Evolutionary conservation across 2,888 invertebrate species (phyloP).

Genomic region (Gastrophysa polygoni): DNA sequence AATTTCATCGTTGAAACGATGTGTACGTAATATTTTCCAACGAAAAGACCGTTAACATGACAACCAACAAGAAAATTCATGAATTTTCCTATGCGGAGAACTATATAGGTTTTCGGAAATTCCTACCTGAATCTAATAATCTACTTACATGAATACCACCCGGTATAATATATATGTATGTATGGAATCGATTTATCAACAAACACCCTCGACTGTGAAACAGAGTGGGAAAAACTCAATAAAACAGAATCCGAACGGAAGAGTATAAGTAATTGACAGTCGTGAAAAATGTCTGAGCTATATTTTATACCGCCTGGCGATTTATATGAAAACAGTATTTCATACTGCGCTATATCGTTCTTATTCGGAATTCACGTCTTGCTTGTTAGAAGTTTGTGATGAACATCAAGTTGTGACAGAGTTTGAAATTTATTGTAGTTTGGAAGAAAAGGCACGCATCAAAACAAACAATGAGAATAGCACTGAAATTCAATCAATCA

Average conservation of each 20-base stretch:
- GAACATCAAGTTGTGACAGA: constrained; percentile 20
- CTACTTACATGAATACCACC: no score
- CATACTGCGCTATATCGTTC: constrained; percentile 28
- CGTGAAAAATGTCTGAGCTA: constrained; percentile 47
- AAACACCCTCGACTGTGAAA: neutral
- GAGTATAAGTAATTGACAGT: constrained; percentile 47
- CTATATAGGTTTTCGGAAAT: no score
- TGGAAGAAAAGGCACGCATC: neutral
- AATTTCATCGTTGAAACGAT: no score
- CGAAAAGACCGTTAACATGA: no score
- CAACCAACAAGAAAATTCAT: no score
- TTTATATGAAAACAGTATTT: constrained; percentile 37
- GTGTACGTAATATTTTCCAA: no score
- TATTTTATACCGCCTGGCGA: constrained; percentile 44
- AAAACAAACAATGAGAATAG: no score
- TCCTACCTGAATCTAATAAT: no score
- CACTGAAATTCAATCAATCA: no score
- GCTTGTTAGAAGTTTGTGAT: constrained; percentile 30
- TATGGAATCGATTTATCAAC: neutral
- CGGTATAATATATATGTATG: neutral
- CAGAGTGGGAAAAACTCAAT: constrained; percentile 15
- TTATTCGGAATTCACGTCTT: constrained; percentile 15
- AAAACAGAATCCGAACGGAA: constrained; percentile 25
- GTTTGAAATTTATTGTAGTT: constrained; percentile 25
- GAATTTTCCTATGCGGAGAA: no score